Evolutionary conservation across 2,888 invertebrate genomes (phyloP), one percentile per base, ranked within the genome.

Genomic region (Parnassius glacialis): DNA sequence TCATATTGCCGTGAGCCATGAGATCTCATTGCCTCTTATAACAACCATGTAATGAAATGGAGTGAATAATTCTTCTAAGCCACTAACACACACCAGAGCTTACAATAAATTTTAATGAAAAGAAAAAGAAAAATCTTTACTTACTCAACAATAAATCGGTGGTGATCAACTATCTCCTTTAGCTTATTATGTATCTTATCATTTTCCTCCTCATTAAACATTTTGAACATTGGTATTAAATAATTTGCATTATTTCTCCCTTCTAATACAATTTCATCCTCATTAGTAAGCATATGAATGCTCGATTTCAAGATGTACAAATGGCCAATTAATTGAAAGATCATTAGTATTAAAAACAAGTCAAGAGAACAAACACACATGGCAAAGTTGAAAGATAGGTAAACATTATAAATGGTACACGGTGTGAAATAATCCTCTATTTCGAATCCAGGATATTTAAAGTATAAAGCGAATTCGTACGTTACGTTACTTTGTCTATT

Each of bases 291-390:
- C 12, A 65, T 42, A 47, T 52, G 53, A 25, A 68, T 13, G 41
- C 64, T 65, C 10, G 58, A 12, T 41, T 53, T 64, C 44, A 70
- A 47, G 25, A 65, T 62, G 7, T 59, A 25, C 10, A 71, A 67
- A 52, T 69, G 70, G 2, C 66, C 70, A 12, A 69, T 65, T 3
- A 71, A 59, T 64, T 71, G 68, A 45, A 71, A 63, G 11, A 67
- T 59, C 47, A 69, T 53, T 9, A 71, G n/a, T 10, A 57, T 58
- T 12, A 71, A 12, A 43, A 67, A 58, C n/a, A 67, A 58, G 47
- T 69, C 70, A 12, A 61, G 61, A 10, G 64, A 42, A 45, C 64
- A 65, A 11, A 67, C 25, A 44, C 43, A 47, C 5, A 52, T 20
- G 2, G 59, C 25, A 44, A 64, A 66, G 44, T n/a, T 55, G 25